Base-by-base conservation (phyloP, 2,113 vertebrate species). In the Galbula dea region DNA sequence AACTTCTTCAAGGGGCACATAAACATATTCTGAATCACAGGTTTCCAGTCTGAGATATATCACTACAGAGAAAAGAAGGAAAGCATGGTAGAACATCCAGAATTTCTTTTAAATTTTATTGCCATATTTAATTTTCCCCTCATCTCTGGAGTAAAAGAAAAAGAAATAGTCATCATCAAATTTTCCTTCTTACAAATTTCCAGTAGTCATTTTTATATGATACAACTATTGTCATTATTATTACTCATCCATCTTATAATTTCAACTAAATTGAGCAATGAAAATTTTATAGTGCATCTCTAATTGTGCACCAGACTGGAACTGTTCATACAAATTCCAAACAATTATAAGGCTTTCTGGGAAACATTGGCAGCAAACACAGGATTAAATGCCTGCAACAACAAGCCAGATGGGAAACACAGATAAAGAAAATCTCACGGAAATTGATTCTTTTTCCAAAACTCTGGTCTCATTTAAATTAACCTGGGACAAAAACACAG, bases 251-350 rank as follows among this genome's bases (percentile, higher is more conserved):
- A 96, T 97, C 72, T 96, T 96, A 97, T 91, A 97, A 97, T 97
- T 98, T 98, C 96, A 97, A 93, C 93, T 97, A 97, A 98, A 98
- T 97, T 37, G 41, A 98, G 97, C 97, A 98, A 97, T 97, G 96
- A 97, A 97, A 97, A 98, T 97, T 97, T 98, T 97, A 98, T 97
- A 98, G 97, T 94, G 95, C 96, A 97, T 97, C 95, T 86, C 96
- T 98, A 98, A 98, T 97, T 97, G 97, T 97, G 96, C 96, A 95
- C 91, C 95, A 98, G 97, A 98, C 97, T 97, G 95, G 96, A 98
- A 98, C 97, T 97, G 97, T 96, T 98, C 95, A 95, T 97, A 97
- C 96, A 98, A 98, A 98, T 98, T 98, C 97, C 97, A 97, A 97
- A 97, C 95, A 98, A 98, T 98, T 98, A 98, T 89, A 97, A 97